A percentile compares a stretch with the other conserved stretches of the same genome.
phyloP scores from a whole-genome alignment of 1,140 invertebrate genomes.

The Tetramorium simillimum region DNA sequence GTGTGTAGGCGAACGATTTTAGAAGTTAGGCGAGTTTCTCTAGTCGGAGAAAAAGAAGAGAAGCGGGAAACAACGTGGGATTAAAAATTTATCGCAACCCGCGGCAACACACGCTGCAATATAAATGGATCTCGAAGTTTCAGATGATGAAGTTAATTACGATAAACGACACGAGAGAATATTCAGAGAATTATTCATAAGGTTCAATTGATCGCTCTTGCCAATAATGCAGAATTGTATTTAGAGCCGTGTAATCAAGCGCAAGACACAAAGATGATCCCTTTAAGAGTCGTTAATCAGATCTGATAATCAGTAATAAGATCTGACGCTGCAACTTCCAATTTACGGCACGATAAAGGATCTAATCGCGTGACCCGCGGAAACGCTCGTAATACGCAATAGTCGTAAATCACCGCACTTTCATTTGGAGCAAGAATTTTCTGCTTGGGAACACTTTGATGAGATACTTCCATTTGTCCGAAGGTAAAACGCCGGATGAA shows the following conservation, averaged over 20 bases:
- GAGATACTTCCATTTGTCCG: slow-evolving; percentile 51
- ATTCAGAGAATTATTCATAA: background rate
- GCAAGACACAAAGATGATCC: background rate
- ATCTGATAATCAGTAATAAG: background rate
- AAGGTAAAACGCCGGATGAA: background rate
- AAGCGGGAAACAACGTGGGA: background rate
- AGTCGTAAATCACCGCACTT: slow-evolving; percentile 41
- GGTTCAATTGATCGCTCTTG: background rate
- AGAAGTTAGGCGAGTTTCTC: slow-evolving; percentile 24
- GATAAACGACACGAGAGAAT: background rate
- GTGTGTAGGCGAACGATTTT: background rate
- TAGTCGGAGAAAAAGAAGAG: background rate
- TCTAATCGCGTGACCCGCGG: background rate
- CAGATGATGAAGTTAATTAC: slow-evolving; percentile 5
- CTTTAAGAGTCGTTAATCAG: background rate
- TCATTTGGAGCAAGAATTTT: slow-evolving; percentile 36
- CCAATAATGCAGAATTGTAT: background rate
- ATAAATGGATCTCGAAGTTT: slow-evolving; percentile 4
- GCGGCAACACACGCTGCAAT: background rate
- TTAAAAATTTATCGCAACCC: background rate
- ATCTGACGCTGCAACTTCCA: background rate
- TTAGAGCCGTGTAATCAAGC: background rate
- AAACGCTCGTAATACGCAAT: slow-evolving; percentile 16
- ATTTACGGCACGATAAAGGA: slow-evolving; percentile 26
- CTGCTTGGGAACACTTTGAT: slow-evolving; percentile 49